Evolutionary conservation across 2,888 invertebrate species (phyloP).

Genomic region (Troides aeacus): DNA sequence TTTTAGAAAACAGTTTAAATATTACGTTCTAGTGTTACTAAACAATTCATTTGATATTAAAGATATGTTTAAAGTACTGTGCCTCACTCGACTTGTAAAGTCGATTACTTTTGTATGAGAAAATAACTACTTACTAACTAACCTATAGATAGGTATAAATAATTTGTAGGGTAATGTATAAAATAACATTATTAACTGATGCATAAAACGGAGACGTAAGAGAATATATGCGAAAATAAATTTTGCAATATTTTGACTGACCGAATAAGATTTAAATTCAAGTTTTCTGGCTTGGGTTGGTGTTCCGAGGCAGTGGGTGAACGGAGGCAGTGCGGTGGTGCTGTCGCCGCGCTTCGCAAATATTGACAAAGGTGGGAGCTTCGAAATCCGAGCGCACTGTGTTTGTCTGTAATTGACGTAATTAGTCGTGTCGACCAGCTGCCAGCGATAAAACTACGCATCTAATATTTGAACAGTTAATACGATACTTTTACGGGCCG

Average conservation of each 20-base stretch:
- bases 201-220: background rate
- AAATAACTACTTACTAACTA: too few species aligned
- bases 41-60: too few species aligned
- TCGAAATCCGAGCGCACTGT: conserved; percentile 68
- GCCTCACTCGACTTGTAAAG: too few species aligned
- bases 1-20: too few species aligned
- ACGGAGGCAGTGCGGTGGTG: conserved; percentile 14
- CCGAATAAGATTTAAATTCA: conserved; percentile 10
- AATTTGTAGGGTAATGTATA: too few species aligned
- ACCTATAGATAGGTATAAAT: too few species aligned
- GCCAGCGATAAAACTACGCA: conserved; percentile 59
- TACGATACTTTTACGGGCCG: conserved; percentile 75
- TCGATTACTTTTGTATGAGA: too few species aligned
- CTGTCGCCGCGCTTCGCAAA: conserved; percentile 53
- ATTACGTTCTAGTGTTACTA: too few species aligned
- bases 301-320: conserved; percentile 29
- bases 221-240: background rate
- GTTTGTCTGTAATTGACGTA: conserved; percentile 79
- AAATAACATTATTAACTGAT: background rate
- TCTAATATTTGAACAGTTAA: conserved; percentile 69
- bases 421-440: conserved; percentile 79
- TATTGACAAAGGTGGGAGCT: conserved; percentile 77
- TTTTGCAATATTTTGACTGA: background rate
- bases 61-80: too few species aligned
- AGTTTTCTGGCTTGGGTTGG: conserved; percentile 13